Evolutionary conservation across 2,797 vertebrate genomes (phyloP), one percentile per base, ranked within the genome.

Genomic region (Rhinogobio ventralis): DNA sequence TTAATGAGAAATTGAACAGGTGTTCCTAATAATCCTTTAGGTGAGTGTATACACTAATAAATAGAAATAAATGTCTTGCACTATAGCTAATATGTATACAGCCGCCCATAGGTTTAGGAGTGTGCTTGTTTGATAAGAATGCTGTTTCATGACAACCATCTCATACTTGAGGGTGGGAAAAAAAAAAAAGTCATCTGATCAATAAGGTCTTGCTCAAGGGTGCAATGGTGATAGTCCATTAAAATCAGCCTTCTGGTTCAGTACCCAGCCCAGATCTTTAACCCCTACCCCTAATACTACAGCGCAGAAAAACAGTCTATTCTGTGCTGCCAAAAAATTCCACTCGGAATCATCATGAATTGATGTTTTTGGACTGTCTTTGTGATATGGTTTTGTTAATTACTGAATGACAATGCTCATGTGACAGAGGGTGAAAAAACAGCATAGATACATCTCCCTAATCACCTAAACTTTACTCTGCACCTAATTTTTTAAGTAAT

Each of bases 401-500:
- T 88, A 90, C 88, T 72, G 15, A 19, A 71, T 42, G 23, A 30
- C 64, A 46, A 64, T 46, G 42, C 19, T 71, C 36, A 42, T 20
- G 33, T 57, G 36, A 64, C 25, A 30, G 39, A 42, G 23, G 23
- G 28, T 53, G 79, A 62, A 62, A 17, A 45, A 53, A 84, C 55
- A 82, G 66, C 45, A 71, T n/a, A n/a, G 46, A 84, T 23, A 51
- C 23, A 85, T 85, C 72, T 79, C 55, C 28, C 68, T 81, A 86
- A 89, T 87, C 79, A 17, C 33, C 53, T 7, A 53, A 60, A 82
- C 81, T 80, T 82, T 79, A 68, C 88, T 60, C 71, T 86, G 81
- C 68, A 81, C 13, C 20, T 19, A 36, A 74, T 64, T 82, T 42
- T 8, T 49, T 71, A 86, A 84, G 81, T 90, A 89, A 87, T 88